phyloP scores from a whole-genome alignment of 2,113 vertebrate species.

The Tylochromis polylepis region DNA sequence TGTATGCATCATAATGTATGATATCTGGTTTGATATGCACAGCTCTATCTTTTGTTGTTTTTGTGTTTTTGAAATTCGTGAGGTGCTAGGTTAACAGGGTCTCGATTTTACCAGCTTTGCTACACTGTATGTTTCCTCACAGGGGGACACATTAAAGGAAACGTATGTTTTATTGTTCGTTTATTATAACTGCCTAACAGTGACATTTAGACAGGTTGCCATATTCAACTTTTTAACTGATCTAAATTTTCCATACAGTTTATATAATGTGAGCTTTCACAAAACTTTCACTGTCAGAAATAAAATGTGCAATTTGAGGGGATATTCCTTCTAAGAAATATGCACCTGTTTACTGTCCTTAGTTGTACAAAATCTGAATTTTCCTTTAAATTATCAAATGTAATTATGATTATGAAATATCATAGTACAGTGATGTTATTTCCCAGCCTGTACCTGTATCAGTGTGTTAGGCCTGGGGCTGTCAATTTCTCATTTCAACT shows the following conservation, averaged over 20 bases:
- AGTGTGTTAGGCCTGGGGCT: background rate
- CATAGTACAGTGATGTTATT: background rate
- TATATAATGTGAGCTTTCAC: background rate
- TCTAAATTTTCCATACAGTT: background rate
- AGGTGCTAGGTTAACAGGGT: constrained; percentile 83
- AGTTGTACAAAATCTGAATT: background rate
- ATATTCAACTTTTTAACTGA: background rate
- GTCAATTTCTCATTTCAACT: background rate
- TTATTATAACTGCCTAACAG: background rate
- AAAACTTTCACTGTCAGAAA: background rate
- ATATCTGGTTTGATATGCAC: constrained; percentile 83
- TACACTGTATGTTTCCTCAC: constrained; percentile 79
- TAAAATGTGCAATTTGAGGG: background rate
- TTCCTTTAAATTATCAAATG: background rate
- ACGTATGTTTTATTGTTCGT: background rate
- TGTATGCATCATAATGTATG: constrained; percentile 83
- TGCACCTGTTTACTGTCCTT: background rate
- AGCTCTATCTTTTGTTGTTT: constrained; percentile 80
- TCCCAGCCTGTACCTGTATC: constrained; percentile 27
- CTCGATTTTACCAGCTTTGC: constrained; percentile 80
- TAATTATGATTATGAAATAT: background rate
- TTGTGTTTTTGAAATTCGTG: constrained; percentile 80
- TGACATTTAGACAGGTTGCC: background rate
- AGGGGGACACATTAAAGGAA: constrained; percentile 52
- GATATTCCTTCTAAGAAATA: background rate